Evolutionary conservation across 2,113 vertebrate species (phyloP), one percentile per base, ranked within the genome.

Genomic region (Labeo catla): DNA sequence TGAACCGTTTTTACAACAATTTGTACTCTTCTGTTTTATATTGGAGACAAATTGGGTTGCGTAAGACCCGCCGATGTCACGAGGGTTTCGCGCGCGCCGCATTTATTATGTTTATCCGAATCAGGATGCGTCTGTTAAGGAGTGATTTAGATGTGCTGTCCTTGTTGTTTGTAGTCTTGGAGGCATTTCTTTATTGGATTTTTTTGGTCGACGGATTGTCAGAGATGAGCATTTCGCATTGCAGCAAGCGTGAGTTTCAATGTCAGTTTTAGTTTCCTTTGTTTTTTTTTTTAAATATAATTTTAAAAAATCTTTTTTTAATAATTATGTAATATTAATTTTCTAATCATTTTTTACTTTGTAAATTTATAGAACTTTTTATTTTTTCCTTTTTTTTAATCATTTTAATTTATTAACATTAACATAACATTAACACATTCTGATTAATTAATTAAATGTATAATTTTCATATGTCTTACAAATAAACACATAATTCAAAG

Each of bases 51-150:
- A 68, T 63, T 82, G 50, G 36, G 66, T 36, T 81, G 72, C 15
- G 66, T 34, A 80, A 80, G 54, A 61, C 9, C 52, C 5, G 8
- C 19, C 21, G 76, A 63, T 34, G n/a, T 39, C 59, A 57, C 57
- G n/a, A 36, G 47, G 28, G 16, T 23, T 79, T 59, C 19, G 59
- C 16, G n/a, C 19, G 34, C 21, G 45, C 23, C 57, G 11, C 79
- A 72, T 86, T 76, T 76, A 86, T 84, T 54, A 43, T 54, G 43
- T 86, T 88, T 83, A 79, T 70, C 23, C 45, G 28, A 23, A 68
- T 68, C 59, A 82, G 61, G 54, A 65, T 81, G 61, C 63, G 28
- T 36, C 76, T 81, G 66, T 23, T 39, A 77, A 3, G 7, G 73
- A 76, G 43, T 70, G 72, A 77, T 68, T 54, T 66, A 81, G 28